Evolutionary conservation across 1,140 invertebrate genomes (phyloP).

Genomic region (Octopus sinensis): DNA sequence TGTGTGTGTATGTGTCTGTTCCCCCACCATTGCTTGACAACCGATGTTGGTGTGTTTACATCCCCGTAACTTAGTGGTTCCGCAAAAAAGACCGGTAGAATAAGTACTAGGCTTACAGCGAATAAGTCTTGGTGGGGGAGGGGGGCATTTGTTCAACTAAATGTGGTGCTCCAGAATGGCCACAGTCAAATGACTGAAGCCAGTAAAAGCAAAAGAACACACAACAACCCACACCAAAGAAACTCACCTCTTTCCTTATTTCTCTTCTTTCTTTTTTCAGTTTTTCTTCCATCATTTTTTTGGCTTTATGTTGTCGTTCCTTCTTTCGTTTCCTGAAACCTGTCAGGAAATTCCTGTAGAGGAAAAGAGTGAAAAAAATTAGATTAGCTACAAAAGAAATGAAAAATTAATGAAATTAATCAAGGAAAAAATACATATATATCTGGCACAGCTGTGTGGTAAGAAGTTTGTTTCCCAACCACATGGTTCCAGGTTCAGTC

Average conservation of each 20-base stretch:
- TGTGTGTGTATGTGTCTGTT: too few species aligned
- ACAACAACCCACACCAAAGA: not conserved
- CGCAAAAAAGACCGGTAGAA: too few species aligned
- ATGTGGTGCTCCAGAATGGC: too few species aligned
- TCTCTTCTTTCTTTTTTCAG: conserved; percentile 12
- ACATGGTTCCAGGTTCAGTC: too few species aligned
- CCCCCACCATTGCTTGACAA: too few species aligned
- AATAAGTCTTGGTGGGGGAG: too few species aligned
- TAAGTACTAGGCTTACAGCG: too few species aligned
- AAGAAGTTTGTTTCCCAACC: not conserved
- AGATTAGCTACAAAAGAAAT: not conserved
- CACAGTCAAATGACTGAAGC: too few species aligned
- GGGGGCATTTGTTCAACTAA: too few species aligned
- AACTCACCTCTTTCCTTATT: conserved; percentile 5
- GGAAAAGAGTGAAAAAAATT: not conserved
- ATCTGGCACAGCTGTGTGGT: not conserved
- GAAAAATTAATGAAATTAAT: not conserved
- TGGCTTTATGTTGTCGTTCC: conserved; percentile 8
- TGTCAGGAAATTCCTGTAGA: conserved; percentile 12
- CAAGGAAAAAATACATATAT: not conserved
- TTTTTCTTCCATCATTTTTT: conserved; percentile 9
- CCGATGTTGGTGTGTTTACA: too few species aligned
- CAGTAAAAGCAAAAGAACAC: too few species aligned
- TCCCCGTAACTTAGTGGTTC: too few species aligned
- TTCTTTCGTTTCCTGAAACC: conserved; percentile 14